Base-by-base conservation (phyloP, 2,888 invertebrate genomes). In the Tenthredo scrophulariae region DNA sequence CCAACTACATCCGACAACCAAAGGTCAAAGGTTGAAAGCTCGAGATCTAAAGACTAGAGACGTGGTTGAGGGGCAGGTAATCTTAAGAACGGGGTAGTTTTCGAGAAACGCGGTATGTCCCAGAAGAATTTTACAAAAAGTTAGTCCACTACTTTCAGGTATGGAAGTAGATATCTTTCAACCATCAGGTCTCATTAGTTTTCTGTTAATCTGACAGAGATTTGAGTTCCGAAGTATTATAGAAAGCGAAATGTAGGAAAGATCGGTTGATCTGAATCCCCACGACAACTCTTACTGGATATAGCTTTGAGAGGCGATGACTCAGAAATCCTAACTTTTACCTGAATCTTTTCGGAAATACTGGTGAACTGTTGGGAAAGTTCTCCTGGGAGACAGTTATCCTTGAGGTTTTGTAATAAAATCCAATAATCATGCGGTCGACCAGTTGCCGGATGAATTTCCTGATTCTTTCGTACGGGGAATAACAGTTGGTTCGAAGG, bases 401-500 rank as follows among this genome's bases (percentile, higher is more conserved):
- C 15, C 10, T 15, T 40, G 43, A 43, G n/a, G n/a, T 40, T n/a
- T n/a, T n/a, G 9, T n/a, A 50, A 77, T 40, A 18, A 75, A 75
- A 77, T 54, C 29, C 18, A 33, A 77, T 40, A 29, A 29, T 54
- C 54, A 50, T 33, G 40, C 77, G 77, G 77, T 54, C 50, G 33
- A 43, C 13, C 40, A 22, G 72, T 77, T 33, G 54, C 77, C 54
- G 50, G 62, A 80, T 80, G 40, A 62, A 80, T 58, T 54, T 50
- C 29, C 15, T 26, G 26, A 40, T 46, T 80, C 70, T 4, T 46
- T 80, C 37, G 37, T 43, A 82, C 84, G 74, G 84, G 79, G 85
- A 86, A 86, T 86, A 87, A 87, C 87, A 84, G 86, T 84, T 86
- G 85, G 87, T 88, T 88, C 62, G 82, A 82, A 85, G 87, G 80